Evolutionary conservation across 2,888 invertebrate genomes (phyloP).

Genomic region (Pachliopta kotzebuea): DNA sequence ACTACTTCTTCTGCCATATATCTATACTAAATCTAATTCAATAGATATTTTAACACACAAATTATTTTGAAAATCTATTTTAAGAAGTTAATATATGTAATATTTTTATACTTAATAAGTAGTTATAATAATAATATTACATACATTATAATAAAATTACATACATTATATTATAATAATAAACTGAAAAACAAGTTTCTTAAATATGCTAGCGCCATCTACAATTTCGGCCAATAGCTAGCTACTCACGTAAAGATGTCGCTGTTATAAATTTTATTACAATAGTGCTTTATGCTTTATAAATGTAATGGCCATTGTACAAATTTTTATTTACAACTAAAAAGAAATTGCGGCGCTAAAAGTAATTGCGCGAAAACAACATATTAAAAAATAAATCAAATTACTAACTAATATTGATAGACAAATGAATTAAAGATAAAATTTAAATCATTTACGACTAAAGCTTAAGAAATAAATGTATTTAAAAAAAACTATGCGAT

Average conservation of each 20-base stretch:
- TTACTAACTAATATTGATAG: not conserved
- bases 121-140: no score
- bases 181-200: not conserved
- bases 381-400: no score
- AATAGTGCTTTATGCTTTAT: not conserved
- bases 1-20: no score
- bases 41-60: no score
- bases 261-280: constrained; percentile 1
- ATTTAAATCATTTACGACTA: not conserved
- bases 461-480: not conserved
- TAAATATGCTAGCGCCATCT: constrained; percentile 31
- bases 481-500: not conserved
- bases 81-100: no score
- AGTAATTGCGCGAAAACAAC: no score
- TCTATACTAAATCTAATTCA: no score
- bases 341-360: no score
- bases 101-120: no score
- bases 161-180: no score
- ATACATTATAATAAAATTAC: no score
- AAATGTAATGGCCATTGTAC: not conserved
- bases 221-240: constrained; percentile 18
- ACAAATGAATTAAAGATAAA: not conserved
- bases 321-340: not conserved
- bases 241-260: constrained; percentile 36
- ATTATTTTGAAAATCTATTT: no score